Base-by-base conservation (phyloP, 2,113 vertebrate genomes). In the Centropus bengalensis region DNA sequence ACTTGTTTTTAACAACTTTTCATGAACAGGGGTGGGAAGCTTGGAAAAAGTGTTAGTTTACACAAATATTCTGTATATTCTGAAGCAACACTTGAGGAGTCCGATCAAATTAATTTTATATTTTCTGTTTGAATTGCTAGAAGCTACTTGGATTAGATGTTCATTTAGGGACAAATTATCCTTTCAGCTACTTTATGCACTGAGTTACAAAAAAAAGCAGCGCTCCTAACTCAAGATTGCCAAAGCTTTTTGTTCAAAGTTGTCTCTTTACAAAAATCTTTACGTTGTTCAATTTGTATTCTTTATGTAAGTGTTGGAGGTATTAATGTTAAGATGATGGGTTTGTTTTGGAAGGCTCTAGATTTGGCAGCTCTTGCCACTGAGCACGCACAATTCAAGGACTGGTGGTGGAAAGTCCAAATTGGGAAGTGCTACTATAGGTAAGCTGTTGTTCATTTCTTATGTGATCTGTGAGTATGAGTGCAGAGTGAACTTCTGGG, bases 381-480 rank as follows among this genome's bases (percentile, higher is more conserved):
- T 38, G 99, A 99, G 87, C 97, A 99, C 0, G 99, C 98, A 86
- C 99, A 99, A 82, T 99, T 99, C 95, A 99, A 99, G 97, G 99
- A 99, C 97, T 99, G 99, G 99, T 99, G 99, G 99, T 99, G 99
- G 99, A 99, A 99, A 94, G 99, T 99, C 28, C 99, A 99, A 92
- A 98, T 99, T 92, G 99, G 99, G 32, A 99, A 99, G 96, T 99
- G 99, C 96, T 99, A 99, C 97, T 99, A 99, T 95, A 99, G 99
- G 99, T 98, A 97, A 98, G 96, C 12, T 4, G 2, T 52, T 62
- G 32, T 75, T 94, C 10, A 10, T 90, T 79, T 45, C 45, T 86
- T 67, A 32, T 62, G 20, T 32, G 22, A 32, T 85, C 33, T 14
- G n/a, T 45, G 44, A 54, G 7, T 69, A 6, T 40, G 52, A 45